phyloP scores from a whole-genome alignment of 2,797 vertebrate genomes.

The Hydrolagus colliei region DNA sequence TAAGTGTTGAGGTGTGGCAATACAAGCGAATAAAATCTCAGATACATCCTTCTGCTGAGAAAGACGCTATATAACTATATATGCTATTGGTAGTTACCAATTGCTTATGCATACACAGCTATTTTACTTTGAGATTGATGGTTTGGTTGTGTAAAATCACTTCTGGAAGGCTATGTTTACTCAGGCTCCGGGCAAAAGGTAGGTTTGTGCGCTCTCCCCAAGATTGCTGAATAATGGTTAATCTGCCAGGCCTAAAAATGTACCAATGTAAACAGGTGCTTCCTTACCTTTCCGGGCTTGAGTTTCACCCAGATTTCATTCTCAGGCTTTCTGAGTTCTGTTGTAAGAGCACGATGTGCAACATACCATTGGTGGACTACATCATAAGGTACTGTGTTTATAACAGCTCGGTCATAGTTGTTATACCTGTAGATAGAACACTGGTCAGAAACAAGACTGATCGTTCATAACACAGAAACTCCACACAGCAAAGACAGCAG shows the following conservation, averaged over 20 bases:
- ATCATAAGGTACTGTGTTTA: constrained; percentile 74
- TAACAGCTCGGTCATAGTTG: constrained; percentile 81
- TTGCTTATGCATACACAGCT: too few relatives aligned
- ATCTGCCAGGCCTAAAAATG: neutral
- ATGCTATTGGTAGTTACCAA: too few relatives aligned
- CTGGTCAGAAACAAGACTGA: neutral
- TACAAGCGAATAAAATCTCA: too few relatives aligned
- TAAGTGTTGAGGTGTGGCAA: too few relatives aligned
- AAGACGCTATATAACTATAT: too few relatives aligned
- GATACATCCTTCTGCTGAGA: too few relatives aligned
- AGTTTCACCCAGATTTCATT: constrained; percentile 92
- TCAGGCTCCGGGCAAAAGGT: too few relatives aligned
- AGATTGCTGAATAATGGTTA: neutral
- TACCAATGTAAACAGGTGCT: neutral
- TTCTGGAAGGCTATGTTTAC: too few relatives aligned
- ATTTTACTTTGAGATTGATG: neutral
- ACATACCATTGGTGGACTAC: constrained; percentile 72
- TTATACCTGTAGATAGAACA: constrained; percentile 70
- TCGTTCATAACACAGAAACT: too few relatives aligned
- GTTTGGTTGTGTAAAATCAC: neutral
- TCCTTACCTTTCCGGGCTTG: constrained; percentile 75
- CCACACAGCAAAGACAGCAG: too few relatives aligned
- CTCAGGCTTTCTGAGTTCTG: constrained; percentile 70
- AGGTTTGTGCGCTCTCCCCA: neutral
- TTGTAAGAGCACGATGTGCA: constrained; percentile 73